phyloP scores from a whole-genome alignment of 2,113 vertebrate genomes.

The Cyanoramphus novaezelandiae region DNA sequence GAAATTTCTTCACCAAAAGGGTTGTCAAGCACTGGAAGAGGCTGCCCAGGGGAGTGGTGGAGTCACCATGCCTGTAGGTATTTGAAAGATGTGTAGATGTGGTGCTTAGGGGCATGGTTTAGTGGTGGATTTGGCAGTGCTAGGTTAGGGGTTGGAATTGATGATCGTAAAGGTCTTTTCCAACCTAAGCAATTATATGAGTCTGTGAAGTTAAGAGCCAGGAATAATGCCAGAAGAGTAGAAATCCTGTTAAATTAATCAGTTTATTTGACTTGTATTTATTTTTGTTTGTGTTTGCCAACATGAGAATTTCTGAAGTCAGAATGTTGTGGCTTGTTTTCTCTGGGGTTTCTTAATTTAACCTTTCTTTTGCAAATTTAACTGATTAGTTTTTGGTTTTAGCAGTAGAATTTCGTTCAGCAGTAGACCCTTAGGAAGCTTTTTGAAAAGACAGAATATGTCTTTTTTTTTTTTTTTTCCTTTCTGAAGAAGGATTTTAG shows the following conservation, averaged over 20 bases:
- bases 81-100: neutral
- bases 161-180: neutral
- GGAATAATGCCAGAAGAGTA: neutral
- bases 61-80: neutral
- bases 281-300: neutral
- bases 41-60: neutral
- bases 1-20: neutral
- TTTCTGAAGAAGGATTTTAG: constrained; percentile 22
- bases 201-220: neutral
- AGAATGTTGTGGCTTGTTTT: neutral
- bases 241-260: neutral
- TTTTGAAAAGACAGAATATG: neutral
- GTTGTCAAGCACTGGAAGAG: neutral
- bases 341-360: neutral
- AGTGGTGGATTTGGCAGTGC: neutral
- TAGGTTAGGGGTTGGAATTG: neutral
- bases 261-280: neutral
- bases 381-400: neutral
- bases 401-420: neutral
- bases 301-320: neutral
- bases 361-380: neutral
- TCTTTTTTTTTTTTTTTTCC: neutral
- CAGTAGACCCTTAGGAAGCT: neutral
- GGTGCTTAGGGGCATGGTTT: neutral
- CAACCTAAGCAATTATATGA: neutral